phyloP scores from a whole-genome alignment of 2,888 invertebrate genomes.

The Cheilosia pagana region DNA sequence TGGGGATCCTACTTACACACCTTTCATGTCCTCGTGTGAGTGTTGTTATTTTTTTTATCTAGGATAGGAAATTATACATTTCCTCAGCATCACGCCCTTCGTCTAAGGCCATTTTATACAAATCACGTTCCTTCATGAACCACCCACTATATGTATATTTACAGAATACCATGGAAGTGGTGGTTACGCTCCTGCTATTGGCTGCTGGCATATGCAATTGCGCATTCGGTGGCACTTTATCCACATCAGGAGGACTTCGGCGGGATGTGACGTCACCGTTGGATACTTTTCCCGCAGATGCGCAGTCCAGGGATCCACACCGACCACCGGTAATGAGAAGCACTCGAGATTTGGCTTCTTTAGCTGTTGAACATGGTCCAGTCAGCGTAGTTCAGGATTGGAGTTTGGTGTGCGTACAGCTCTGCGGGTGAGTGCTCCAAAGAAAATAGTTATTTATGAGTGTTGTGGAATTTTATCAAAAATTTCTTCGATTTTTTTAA shows the following conservation, averaged over 20 bases:
- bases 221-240: constrained; percentile 49
- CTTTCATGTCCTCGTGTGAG: constrained; percentile 3
- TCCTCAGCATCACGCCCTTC: constrained; percentile 68
- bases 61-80: constrained; percentile 47
- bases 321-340: constrained; percentile 53
- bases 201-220: constrained; percentile 42
- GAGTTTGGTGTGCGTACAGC: constrained; percentile 84
- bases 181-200: constrained; percentile 65
- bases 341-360: constrained; percentile 65
- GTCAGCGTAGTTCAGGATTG: constrained; percentile 83
- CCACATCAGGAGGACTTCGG: constrained; percentile 65
- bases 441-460: constrained; percentile 22
- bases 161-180: constrained; percentile 64
- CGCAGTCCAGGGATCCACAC: constrained; percentile 37
- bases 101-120: constrained; percentile 71
- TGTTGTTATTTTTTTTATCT: no score
- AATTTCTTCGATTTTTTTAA: background rate
- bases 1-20: constrained; percentile 31
- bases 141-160: constrained; percentile 69
- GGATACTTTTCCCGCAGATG: constrained; percentile 65
- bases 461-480: constrained; percentile 38
- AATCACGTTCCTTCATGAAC: constrained; percentile 48
- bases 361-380: constrained; percentile 77
- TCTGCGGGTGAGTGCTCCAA: constrained; percentile 83
- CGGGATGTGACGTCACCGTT: constrained; percentile 70